phyloP scores from a whole-genome alignment of 1,140 invertebrate genomes.

The Conus ventricosus region DNA sequence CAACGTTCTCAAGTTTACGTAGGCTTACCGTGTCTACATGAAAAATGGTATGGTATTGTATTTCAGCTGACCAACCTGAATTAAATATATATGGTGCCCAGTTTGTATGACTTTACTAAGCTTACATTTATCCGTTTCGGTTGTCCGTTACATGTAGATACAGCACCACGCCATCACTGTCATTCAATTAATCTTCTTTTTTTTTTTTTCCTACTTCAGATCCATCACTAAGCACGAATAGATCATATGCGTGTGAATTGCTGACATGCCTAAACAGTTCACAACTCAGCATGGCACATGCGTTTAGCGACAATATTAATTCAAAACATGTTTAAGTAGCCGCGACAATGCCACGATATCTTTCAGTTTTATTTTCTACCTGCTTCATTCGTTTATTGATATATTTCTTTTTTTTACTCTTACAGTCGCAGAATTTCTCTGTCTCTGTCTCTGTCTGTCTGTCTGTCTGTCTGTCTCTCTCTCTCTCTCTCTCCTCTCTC shows the following conservation, averaged over 20 bases:
- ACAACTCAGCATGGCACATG: no score
- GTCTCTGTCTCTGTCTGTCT: neutral
- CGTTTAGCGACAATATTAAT: no score
- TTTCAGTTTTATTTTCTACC: neutral
- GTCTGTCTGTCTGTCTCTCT: neutral
- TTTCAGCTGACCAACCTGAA: neutral
- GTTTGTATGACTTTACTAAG: neutral
- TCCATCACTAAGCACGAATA: no score
- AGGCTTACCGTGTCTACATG: neutral
- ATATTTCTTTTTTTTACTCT: no score
- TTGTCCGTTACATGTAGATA: neutral
- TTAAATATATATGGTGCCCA: neutral
- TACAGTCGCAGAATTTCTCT: no score
- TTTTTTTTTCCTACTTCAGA: no score
- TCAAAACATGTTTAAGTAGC: no score
- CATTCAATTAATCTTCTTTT: no score
- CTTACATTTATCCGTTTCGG: neutral
- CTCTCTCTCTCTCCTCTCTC: neutral
- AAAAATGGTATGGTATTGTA: neutral
- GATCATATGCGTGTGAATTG: no score
- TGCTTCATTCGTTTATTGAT: neutral
- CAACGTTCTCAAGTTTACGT: neutral
- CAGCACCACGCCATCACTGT: no score
- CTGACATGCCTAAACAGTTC: no score
- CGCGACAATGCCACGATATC: no score